Percentiles rank a stretch among this genome's conserved stretches.
Conservation (phyloP, 2,888 invertebrate genomes). For the Philereme transversata region DNA sequence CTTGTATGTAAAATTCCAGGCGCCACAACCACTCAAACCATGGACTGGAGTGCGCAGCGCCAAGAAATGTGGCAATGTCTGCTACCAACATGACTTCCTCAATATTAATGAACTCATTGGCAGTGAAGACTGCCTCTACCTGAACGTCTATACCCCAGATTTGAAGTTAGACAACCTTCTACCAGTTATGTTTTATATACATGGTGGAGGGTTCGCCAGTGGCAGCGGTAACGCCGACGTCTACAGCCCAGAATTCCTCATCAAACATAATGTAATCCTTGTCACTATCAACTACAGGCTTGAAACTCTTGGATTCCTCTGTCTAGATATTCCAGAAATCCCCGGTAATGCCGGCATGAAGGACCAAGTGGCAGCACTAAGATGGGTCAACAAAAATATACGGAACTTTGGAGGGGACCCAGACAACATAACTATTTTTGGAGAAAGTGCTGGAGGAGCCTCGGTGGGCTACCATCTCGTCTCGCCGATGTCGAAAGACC, state of each 20-base stretch:
- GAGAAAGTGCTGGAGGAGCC: conserved; percentile 59
- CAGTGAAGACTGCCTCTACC: conserved; percentile 60
- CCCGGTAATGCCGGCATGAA: conserved; percentile 59
- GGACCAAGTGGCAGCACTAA: conserved; percentile 56
- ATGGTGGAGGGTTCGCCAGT: conserved; percentile 47
- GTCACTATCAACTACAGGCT: conserved; percentile 56
- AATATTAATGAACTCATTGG: conserved; percentile 37
- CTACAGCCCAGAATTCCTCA: conserved; percentile 51
- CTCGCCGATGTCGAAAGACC: conserved; percentile 61
- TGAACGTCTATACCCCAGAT: conserved; percentile 59
- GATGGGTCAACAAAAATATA: conserved; percentile 58
- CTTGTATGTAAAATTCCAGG: conserved; percentile 35
- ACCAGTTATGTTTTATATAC: conserved; percentile 60
- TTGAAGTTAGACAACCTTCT: conserved; percentile 41
- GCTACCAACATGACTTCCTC: conserved; percentile 48
- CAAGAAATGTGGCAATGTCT: conserved; percentile 49
- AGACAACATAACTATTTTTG: conserved; percentile 56
- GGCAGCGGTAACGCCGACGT: conserved; percentile 49
- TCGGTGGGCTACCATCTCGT: conserved; percentile 51
- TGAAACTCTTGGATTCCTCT: conserved; percentile 52
- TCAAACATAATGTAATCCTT: conserved; percentile 48
- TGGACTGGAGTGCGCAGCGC: conserved; percentile 62
- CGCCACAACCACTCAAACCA: conserved; percentile 48
- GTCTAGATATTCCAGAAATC: conserved; percentile 49
- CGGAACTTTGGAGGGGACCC: conserved; percentile 57